These are phyloP conservation scores for Drosophila guanche DNA, from an alignment of 1,140 invertebrate genomes.

Conservation along the genomic window DNA sequence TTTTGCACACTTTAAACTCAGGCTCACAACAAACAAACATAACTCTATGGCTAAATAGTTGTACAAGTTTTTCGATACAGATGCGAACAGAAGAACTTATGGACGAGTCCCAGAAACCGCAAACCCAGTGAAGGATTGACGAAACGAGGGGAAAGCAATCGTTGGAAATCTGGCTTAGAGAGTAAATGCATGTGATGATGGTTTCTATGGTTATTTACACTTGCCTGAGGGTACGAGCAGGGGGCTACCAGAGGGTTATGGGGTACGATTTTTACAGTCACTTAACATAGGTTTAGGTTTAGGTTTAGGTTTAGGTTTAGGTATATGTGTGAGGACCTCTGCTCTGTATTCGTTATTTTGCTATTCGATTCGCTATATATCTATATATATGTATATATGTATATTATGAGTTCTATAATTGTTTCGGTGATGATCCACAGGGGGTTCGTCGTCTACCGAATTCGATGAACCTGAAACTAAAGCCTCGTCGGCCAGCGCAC, in stretches of 20 bases:
- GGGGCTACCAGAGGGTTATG: constrained; percentile 7
- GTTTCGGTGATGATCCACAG: constrained; percentile 12
- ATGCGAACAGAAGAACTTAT: constrained; percentile 39
- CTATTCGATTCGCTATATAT: constrained; percentile 55
- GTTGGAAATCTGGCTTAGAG: constrained; percentile 35
- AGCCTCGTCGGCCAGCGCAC: too few species aligned
- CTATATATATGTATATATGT: too few species aligned
- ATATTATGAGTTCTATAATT: constrained; percentile 48
- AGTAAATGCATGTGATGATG: constrained; percentile 16
- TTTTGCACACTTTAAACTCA: constrained; percentile 46
- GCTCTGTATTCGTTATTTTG: constrained; percentile 27
- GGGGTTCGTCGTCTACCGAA: constrained; percentile 4
- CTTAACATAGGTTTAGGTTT: constrained; percentile 48
- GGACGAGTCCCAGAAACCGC: constrained; percentile 56
- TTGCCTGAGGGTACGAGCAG: constrained; percentile 61
- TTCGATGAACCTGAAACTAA: too few species aligned
- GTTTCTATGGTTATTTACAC: constrained; percentile 66
- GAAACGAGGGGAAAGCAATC: constrained; percentile 34
- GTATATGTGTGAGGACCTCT: constrained; percentile 39
- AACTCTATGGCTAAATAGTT: constrained; percentile 57
- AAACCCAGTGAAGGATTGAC: constrained; percentile 48
- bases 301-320: too few species aligned
- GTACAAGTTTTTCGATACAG: constrained; percentile 52
- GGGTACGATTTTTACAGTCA: constrained; percentile 56
- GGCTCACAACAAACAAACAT: constrained; percentile 44